Conservation (phyloP, 2,113 vertebrate genomes). For the Phaethornis superciliosus region DNA sequence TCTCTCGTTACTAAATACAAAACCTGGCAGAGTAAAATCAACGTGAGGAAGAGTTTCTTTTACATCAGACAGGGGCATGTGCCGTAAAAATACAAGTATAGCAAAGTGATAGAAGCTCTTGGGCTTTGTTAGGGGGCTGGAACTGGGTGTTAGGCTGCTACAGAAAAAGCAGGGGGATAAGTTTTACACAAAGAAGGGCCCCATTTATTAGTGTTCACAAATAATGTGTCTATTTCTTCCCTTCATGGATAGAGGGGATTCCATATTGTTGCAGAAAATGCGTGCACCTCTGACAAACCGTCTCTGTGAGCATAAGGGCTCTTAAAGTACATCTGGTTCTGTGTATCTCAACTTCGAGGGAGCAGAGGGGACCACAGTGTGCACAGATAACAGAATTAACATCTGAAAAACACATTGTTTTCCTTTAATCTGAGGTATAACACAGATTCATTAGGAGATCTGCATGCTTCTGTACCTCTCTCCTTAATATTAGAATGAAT, state of each 20-base stretch:
- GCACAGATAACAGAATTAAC: constrained; percentile 51
- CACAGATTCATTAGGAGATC: constrained; percentile 60
- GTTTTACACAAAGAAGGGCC: constrained; percentile 23
- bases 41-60: neutral
- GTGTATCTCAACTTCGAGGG: constrained; percentile 14
- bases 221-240: constrained; percentile 52
- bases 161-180: neutral
- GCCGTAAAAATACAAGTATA: neutral
- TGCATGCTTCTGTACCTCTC: constrained; percentile 60
- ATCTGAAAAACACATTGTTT: constrained; percentile 63
- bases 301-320: constrained; percentile 37
- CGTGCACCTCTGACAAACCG: constrained; percentile 33
- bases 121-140: neutral
- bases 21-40: neutral
- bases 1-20: neutral
- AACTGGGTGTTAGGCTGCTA: neutral
- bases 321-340: constrained; percentile 49
- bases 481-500: constrained; percentile 62
- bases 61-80: neutral
- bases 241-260: constrained; percentile 18
- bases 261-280: neutral
- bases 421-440: constrained; percentile 60
- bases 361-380: neutral
- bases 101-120: neutral
- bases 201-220: constrained; percentile 8